phyloP scores from a whole-genome alignment of 2,888 invertebrate genomes.

The Raillietiella orientalis region DNA sequence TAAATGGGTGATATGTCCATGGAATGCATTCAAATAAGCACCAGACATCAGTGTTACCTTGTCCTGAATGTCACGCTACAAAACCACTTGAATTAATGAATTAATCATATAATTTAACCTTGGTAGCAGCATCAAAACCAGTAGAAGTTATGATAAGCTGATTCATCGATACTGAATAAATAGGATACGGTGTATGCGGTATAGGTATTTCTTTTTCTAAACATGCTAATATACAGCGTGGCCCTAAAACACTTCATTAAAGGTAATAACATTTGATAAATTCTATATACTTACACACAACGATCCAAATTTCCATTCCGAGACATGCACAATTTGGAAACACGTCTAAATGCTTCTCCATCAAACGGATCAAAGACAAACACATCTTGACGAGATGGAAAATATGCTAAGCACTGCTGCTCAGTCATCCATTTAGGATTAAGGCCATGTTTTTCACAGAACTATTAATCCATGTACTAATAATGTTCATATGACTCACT shows the following conservation, averaged over 20 bases:
- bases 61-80: constrained; percentile 8
- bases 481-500: too few relatives aligned
- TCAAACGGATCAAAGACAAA: constrained; percentile 44
- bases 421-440: constrained; percentile 28
- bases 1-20: constrained; percentile 33
- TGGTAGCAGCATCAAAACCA: constrained; percentile 6
- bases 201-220: constrained; percentile 32
- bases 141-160: neutral
- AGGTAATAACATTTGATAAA: too few relatives aligned
- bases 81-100: constrained; percentile 8
- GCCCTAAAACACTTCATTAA: constrained; percentile 37
- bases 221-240: constrained; percentile 40
- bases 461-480: constrained; percentile 13
- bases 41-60: constrained; percentile 14
- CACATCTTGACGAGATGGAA: constrained; percentile 29
- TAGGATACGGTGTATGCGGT: constrained; percentile 36
- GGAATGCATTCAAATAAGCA: constrained; percentile 11
- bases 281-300: too few relatives aligned
- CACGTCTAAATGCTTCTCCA: constrained; percentile 30
- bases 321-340: too few relatives aligned
- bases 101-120: constrained; percentile 11
- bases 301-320: too few relatives aligned
- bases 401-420: constrained; percentile 19
- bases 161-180: constrained; percentile 46
- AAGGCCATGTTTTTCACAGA: constrained; percentile 24